phyloP scores from a whole-genome alignment of 2,797 vertebrate species.

The Ceyx erithaca region DNA sequence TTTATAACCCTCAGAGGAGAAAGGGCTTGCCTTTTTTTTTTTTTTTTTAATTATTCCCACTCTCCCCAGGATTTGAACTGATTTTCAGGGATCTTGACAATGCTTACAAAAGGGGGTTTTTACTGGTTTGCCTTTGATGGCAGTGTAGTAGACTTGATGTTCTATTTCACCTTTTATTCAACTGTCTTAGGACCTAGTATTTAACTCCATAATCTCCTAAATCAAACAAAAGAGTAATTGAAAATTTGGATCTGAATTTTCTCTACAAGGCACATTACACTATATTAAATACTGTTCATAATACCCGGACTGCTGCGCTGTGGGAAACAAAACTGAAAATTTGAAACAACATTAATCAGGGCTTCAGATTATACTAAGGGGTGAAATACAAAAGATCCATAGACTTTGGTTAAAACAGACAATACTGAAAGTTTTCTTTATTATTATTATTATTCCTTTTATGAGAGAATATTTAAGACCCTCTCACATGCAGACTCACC shows the following conservation, averaged over 20 bases:
- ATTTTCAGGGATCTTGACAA: background rate
- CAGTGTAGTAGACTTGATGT: background rate
- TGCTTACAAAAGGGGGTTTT: background rate
- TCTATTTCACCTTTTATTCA: background rate
- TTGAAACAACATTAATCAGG: constrained; percentile 8
- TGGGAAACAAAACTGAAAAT: background rate
- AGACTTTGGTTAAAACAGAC: constrained; percentile 33
- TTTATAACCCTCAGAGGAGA: background rate
- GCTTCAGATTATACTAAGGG: background rate
- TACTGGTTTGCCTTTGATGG: background rate
- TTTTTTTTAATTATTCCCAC: no score
- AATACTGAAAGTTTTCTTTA: constrained; percentile 25
- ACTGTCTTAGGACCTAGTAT: background rate
- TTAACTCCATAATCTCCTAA: constrained; percentile 6
- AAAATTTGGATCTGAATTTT: constrained; percentile 3
- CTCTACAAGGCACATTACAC: background rate
- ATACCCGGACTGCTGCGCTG: background rate
- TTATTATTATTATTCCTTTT: constrained; percentile 5
- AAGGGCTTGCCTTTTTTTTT: background rate
- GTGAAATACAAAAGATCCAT: background rate
- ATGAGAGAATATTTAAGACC: constrained; percentile 53
- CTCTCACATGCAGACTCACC: constrained; percentile 43
- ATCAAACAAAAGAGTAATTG: background rate
- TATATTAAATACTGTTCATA: background rate
- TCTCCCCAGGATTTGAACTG: background rate